Base-by-base conservation (phyloP, 2,113 vertebrate species). In the Ochotona princeps region DNA sequence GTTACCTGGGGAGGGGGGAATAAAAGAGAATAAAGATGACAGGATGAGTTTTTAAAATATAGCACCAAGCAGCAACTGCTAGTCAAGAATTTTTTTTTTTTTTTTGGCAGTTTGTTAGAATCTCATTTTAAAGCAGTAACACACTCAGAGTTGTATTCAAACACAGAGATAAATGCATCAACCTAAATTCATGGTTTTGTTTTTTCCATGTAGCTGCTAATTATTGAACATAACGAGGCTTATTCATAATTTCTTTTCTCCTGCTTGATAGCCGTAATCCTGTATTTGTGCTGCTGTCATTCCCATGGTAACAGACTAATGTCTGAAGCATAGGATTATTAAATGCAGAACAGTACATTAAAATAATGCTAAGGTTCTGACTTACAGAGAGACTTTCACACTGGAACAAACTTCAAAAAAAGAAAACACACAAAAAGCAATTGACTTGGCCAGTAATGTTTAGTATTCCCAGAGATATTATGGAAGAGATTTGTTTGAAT, bases 291-390 rank as follows among this genome's bases (percentile, higher is more conserved):
- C 90, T 70, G 91, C 97, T 96, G 97, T 93, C 97, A 98, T 98
- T 95, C 97, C 98, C 98, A 98, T 98, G 98, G 98, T 95, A 98
- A 98, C 98, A 98, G 97, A 98, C 97, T 93, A 78, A 94, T 97
- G 98, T 98, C 97, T 97, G 98, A 97, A 95, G 97, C 97, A 79
- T 96, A 85, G 96, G 97, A 98, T 98, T 96, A 98, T 98, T 98
- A 98, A 98, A 97, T 95, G 97, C 97, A 89, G 97, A 97, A 61
- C 82, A 97, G 97, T 94, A 81, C 97, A 97, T 98, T 98, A 98
- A 98, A 98, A 98, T 98, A 97, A 97, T 69, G 97, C 95, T 95
- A 86, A 97, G 97, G 97, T 97, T 98, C 96, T 94, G 96, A 96
- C 97, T 98, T 97, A 95, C 96, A 47, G 97, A 28, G 96, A 97